These are phyloP conservation scores for Scaptomyza tumidula DNA, from an alignment of 2,888 invertebrate species.

Conservation along the genomic window DNA sequence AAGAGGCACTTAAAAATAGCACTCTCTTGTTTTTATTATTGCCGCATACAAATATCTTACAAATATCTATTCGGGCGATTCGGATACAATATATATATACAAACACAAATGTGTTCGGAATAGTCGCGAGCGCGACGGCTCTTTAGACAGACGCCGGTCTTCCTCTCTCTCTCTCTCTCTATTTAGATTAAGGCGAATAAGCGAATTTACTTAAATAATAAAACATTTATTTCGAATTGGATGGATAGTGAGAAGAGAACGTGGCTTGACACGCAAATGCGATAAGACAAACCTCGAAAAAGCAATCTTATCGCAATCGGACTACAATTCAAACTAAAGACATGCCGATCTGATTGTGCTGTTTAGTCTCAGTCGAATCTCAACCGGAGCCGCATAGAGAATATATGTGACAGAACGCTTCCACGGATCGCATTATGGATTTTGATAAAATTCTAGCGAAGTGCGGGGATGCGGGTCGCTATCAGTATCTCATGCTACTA, in stretches of 20 bases:
- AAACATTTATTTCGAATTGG: conserved; percentile 56
- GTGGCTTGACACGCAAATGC: conserved; percentile 35
- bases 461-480: conserved; percentile 86
- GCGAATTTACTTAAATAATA: conserved; percentile 71
- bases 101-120: not conserved
- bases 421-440: conserved; percentile 74
- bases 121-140: conserved; percentile 13
- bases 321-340: conserved; percentile 21
- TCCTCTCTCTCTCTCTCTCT: conserved; percentile 15
- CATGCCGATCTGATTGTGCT: conserved; percentile 39
- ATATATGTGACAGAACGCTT: not conserved
- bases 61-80: not conserved
- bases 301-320: conserved; percentile 64
- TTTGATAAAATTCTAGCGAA: conserved; percentile 85
- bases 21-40: not conserved
- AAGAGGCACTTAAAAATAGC: not conserved
- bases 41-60: not conserved
- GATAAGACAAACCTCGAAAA: conserved; percentile 50
- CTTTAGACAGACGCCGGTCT: conserved; percentile 46
- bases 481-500: conserved; percentile 85
- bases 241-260: conserved; percentile 45
- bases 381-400: conserved; percentile 39
- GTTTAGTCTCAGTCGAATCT: conserved; percentile 68
- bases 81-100: not conserved
- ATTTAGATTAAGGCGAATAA: conserved; percentile 62